Evolutionary conservation across 2,797 vertebrate species (phyloP), one percentile per base, ranked within the genome.

Genomic region (Molossus molossus): DNA sequence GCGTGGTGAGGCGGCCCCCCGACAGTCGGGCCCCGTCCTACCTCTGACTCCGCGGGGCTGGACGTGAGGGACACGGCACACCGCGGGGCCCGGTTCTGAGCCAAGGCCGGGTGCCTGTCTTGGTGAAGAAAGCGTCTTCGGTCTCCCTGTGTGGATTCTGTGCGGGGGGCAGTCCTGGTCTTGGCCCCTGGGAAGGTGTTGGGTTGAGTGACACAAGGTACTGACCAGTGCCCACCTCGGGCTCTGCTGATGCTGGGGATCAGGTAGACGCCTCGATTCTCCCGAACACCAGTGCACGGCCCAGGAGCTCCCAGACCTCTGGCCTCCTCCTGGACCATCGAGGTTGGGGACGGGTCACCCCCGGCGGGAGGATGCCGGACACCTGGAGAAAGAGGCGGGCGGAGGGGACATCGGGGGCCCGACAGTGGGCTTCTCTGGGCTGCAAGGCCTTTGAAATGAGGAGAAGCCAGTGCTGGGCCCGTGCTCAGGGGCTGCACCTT

Each of bases 151-250:
- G 64, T 29, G 2, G 7, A 21, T n/a, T 17, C 48, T 57, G n/a
- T 55, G 69, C 67, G 0, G 1, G 9, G 17, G 25, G 4, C 11
- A 1, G 21, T 15, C 37, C 27, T 2, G 3, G 33, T 33, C 33
- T 33, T 33, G 33, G 33, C 33, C 33, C 33, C 33, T 3, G 33
- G 1, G 20, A 60, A 55, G n/a, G 11, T 50, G 25, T 23, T 33
- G 62, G 53, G 1, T 8, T 55, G 1, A 0, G 9, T 0, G 17
- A 13, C 21, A 0, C 0, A 3, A 60, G 3, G 10, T 9, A 57
- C 23, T 45, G 29, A 17, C 2, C 23, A 40, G 2, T 17, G 15
- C 53, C 53, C 50, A 9, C 0, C 0, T 8, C 10, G 10, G 65
- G 48, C 8, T 2, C 21, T 0, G 33, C 23, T 9, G 0, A 8